Conservation (phyloP, 1,140 invertebrate genomes). For the Drosophila grimshawi region DNA sequence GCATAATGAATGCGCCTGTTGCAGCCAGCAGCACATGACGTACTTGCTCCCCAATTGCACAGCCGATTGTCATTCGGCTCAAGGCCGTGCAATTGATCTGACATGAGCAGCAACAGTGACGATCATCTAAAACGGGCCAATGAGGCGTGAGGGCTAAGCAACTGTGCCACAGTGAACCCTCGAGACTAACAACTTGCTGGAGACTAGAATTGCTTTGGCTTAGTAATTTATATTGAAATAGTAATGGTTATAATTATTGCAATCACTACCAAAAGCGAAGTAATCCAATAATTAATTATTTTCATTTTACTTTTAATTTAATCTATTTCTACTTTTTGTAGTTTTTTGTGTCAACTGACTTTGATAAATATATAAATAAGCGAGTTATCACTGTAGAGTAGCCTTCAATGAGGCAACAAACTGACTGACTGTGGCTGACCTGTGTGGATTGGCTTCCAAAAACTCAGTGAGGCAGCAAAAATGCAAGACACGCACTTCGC, state of each 20-base stretch:
- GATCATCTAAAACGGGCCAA: constrained; percentile 25
- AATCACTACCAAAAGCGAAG: too few species aligned
- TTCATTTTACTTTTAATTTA: too few species aligned
- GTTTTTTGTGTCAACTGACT: too few species aligned
- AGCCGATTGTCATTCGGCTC: constrained; percentile 49
- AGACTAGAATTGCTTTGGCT: background rate
- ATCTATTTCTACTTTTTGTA: too few species aligned
- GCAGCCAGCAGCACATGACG: constrained; percentile 3
- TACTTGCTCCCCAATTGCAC: constrained; percentile 46
- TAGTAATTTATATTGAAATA: too few species aligned
- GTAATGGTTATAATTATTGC: too few species aligned
- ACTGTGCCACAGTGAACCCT: background rate
- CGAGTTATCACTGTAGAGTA: background rate
- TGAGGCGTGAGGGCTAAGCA: constrained; percentile 46
- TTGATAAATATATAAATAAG: too few species aligned
- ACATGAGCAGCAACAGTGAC: constrained; percentile 25
- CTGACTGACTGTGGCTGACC: constrained; percentile 41
- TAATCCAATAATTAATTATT: too few species aligned
- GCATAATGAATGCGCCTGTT: constrained; percentile 21
- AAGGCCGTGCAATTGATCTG: constrained; percentile 44
- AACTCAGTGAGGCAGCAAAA: constrained; percentile 50
- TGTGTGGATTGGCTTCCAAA: constrained; percentile 43
- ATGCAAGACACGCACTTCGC: constrained; percentile 59
- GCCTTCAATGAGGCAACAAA: background rate
- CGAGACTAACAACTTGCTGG: background rate